These are phyloP conservation scores for Patagioenas fasciata DNA, from an alignment of 2,113 vertebrate species.

Conservation along the genomic window DNA sequence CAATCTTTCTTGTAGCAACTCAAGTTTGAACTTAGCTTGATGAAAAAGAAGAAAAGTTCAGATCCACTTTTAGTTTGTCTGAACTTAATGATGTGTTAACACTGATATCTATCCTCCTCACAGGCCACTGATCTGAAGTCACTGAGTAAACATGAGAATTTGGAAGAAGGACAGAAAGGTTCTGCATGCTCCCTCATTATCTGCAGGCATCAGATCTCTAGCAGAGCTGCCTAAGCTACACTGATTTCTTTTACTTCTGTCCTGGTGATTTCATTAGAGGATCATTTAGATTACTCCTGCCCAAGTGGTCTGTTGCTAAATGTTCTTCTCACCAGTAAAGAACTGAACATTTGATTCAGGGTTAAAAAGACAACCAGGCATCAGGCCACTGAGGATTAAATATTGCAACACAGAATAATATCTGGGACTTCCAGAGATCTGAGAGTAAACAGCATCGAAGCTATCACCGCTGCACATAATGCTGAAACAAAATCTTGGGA, in stretches of 20 bases:
- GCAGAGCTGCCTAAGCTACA: background rate
- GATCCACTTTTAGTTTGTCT: background rate
- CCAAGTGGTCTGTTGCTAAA: background rate
- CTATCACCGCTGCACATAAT: background rate
- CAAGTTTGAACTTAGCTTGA: background rate
- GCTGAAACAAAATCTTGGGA: background rate
- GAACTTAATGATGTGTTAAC: background rate
- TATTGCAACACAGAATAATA: background rate
- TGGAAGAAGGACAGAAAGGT: background rate
- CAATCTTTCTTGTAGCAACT: background rate
- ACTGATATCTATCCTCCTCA: background rate
- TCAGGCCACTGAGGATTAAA: background rate
- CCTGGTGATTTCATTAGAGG: background rate
- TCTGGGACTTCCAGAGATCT: background rate
- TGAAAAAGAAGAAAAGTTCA: background rate
- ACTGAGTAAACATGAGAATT: background rate
- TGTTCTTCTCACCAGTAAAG: background rate
- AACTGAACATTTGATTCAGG: background rate
- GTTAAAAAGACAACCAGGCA: background rate
- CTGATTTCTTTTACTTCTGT: background rate
- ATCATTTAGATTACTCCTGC: background rate
- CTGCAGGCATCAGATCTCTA: background rate
- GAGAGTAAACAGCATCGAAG: background rate
- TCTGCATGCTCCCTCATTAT: accelerated
- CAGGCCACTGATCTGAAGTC: background rate